Conservation (phyloP, 92 coral and sea anemone genomes). For the Paragorgia papillata region DNA sequence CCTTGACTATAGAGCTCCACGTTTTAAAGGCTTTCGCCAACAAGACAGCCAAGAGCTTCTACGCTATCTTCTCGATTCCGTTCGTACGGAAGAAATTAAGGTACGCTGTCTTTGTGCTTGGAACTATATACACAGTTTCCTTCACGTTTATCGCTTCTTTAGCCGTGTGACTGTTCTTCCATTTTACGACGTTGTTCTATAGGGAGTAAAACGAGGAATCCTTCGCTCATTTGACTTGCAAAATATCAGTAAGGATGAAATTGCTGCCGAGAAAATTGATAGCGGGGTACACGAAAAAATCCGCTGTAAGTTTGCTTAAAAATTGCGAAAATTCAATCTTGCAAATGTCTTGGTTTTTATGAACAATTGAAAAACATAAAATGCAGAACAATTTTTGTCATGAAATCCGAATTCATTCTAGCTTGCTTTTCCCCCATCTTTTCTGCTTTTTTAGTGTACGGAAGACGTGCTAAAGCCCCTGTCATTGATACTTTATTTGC, state of each 20-base stretch:
- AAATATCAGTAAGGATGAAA: conserved; percentile 26
- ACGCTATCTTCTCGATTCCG: conserved; percentile 88
- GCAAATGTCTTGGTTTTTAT: not conserved
- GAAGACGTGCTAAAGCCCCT: conserved; percentile 66
- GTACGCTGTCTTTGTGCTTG: conserved; percentile 43
- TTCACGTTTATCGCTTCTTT: too few species aligned
- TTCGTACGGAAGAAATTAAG: conserved; percentile 83
- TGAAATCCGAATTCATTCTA: too few species aligned
- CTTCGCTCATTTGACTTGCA: conserved; percentile 71
- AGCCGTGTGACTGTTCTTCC: not conserved
- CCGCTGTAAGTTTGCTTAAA: conserved; percentile 47
- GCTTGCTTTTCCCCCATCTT: too few species aligned
- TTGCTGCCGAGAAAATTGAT: conserved; percentile 57
- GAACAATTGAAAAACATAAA: too few species aligned
- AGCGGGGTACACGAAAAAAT: conserved; percentile 56
- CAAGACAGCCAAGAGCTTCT: conserved; percentile 99
- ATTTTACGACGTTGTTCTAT: not conserved
- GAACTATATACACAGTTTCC: too few species aligned
- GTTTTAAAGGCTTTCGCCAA: conserved; percentile 92
- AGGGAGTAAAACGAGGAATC: conserved; percentile 83
- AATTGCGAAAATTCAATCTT: not conserved
- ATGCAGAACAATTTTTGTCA: too few species aligned
- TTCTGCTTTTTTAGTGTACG: conserved; percentile 63
- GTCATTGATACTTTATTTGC: conserved; percentile 87
- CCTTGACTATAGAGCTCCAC: conserved; percentile 67